Base-by-base conservation (phyloP, 2,797 vertebrate genomes). In the Bradypodion pumilum region DNA sequence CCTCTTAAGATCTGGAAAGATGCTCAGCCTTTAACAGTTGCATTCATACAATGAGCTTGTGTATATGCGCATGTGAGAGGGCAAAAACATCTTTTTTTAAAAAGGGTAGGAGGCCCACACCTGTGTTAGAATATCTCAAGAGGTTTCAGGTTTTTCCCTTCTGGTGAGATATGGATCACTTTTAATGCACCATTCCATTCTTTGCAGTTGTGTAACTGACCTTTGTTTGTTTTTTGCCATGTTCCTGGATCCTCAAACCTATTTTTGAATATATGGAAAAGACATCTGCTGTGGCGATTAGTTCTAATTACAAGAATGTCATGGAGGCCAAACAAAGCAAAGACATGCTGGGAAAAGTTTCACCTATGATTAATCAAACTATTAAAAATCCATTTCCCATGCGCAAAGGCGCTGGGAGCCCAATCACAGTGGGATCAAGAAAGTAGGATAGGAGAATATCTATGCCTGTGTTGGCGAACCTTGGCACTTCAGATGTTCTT, bases 281-380 rank as follows among this genome's bases (percentile, higher is more conserved):
- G 75, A 87, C 89, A 87, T 91, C 89, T 85, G 91, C 90, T 89
- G 88, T 87, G 82, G 78, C 49, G 86, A 90, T 89, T 90, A 86
- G 80, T 87, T 89, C 86, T 70, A 69, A 88, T 49, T 63, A 69
- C 23, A 4, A 3, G 0, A 15, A 37, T 0, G 1, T 4, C 84
- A 4, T 40, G 82, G 60, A 78, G 0, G 0, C 66, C 85, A 0
- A 60, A 86, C 82, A 52, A 76, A 80, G 87, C 81, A 80, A 86
- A 83, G 23, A 78, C 68, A 9, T 29, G 1, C 52, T 68, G 78
- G 89, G 85, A 89, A 89, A 82, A 89, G 87, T 84, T 49, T 86
- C 80, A 78, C 89, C 59, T 21, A 88, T 74, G 59, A 85, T 76
- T 59, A 56, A 56, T 40, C 19, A 21, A 35, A 3, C 32, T 27